Evolutionary conservation across 2,113 vertebrate species (phyloP).

Genomic region (Ursus arctos): DNA sequence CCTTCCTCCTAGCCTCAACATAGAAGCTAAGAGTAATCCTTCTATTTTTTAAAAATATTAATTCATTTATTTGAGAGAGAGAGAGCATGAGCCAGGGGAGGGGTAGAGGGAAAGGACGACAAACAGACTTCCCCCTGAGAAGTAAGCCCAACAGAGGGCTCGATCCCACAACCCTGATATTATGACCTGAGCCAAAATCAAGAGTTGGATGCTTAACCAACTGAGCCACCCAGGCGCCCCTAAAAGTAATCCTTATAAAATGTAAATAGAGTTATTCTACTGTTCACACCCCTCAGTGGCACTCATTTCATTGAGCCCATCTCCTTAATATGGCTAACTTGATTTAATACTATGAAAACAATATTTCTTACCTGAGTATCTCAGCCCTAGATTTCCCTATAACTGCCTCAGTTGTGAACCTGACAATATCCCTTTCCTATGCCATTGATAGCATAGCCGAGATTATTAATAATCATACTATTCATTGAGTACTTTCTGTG

Average conservation of each 20-base stretch:
- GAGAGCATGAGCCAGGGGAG: neutral
- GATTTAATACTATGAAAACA: neutral
- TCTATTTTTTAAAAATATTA: neutral
- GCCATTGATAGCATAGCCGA: neutral
- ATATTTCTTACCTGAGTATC: neutral
- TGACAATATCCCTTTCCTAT: neutral
- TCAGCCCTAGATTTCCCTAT: neutral
- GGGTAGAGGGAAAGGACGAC: neutral
- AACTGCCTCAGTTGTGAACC: neutral
- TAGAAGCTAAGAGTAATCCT: neutral
- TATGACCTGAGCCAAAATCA: neutral
- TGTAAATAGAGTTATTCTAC: neutral
- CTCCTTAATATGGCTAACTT: neutral
- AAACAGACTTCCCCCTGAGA: neutral
- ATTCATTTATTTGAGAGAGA: neutral
- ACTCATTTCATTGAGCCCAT: neutral
- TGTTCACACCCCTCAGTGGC: neutral
- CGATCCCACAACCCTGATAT: neutral
- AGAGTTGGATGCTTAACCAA: neutral
- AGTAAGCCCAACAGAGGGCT: neutral
- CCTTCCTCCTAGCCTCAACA: neutral
- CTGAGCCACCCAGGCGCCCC: neutral
- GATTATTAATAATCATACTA: neutral
- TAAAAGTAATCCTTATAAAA: neutral
- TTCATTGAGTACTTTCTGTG: neutral